Base-by-base conservation (phyloP, 2,797 vertebrate species). In the Molossus molossus region DNA sequence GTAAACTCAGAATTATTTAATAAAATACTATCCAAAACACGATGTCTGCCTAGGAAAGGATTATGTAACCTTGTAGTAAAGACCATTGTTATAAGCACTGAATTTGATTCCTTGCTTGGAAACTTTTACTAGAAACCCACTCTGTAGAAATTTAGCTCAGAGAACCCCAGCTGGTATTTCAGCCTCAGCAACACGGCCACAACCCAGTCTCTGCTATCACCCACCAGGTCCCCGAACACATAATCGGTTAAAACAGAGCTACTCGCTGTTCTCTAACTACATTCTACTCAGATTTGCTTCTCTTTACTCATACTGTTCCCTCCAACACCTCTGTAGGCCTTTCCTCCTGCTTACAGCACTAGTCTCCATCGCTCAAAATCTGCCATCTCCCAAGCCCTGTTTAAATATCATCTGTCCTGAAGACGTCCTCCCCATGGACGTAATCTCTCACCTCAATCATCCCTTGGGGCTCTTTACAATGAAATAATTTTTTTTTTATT, bases 31-130 rank as follows among this genome's bases (percentile, higher is more conserved):
- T 58, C 29, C 20, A 29, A 79, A 65, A 57, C 60, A 55, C 40
- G 10, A 58, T 83, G 3, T 37, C 40, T 92, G 3, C 20, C n/a
- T 82, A 14, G 75, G 25, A 65, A 94, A 89, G 29, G 58, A 89
- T 86, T 37, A 85, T 53, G 7, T 67, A 91, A 53, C 9, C 2
- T 72, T 67, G 5, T n/a, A 53, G 94, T 21, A 76, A 87, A 91
- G 73, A 29, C 50, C 81, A 7, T 33, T 77, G 8, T 81, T 82
- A 64, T 10, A 90, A 85, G 6, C 53, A 73, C 45, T 90, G 21
- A 6, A 48, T 75, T 77, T 76, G 48, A 87, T 57, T 94, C 23
- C 25, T 83, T 90, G 21, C 67, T 67, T 94, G 83, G 45, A 85
- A 84, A 73, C 14, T 64, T 70, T 87, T 90, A 50, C 57, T 90